These are phyloP conservation scores for Clarias batrachus DNA, from an alignment of 2,113 vertebrate species.

Conservation along the genomic window DNA sequence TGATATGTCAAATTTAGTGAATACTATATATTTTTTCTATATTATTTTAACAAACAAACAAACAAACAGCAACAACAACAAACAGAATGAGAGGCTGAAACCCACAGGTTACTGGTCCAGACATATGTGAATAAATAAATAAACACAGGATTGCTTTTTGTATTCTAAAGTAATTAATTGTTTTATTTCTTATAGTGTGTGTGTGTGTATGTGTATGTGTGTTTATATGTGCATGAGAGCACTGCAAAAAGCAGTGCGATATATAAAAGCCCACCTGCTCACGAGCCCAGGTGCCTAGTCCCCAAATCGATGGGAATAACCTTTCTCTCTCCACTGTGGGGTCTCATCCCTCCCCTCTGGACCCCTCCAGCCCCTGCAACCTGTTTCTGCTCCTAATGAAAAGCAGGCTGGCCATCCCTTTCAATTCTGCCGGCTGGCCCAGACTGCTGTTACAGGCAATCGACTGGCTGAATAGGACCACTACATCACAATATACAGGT, in stretches of 20 bases:
- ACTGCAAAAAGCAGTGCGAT: constrained; percentile 15
- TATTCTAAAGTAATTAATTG: too few species aligned
- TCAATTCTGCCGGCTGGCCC: constrained; percentile 72
- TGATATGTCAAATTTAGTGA: not conserved
- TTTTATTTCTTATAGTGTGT: not conserved
- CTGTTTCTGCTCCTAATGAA: constrained; percentile 71
- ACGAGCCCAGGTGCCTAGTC: constrained; percentile 40
- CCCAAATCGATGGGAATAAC: constrained; percentile 42
- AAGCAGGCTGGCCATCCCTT: constrained; percentile 74
- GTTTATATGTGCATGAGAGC: constrained; percentile 15
- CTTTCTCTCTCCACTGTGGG: constrained; percentile 36
- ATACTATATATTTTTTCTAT: not conserved
- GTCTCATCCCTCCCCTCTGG: constrained; percentile 44
- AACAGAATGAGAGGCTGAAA: not conserved
- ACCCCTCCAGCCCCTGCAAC: constrained; percentile 47
- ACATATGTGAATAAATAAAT: not conserved
- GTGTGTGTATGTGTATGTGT: constrained; percentile 33
- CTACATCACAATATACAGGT: constrained; percentile 81
- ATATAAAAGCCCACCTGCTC: constrained; percentile 42
- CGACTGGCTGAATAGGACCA: constrained; percentile 76
- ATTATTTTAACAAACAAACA: not conserved
- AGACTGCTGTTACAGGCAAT: constrained; percentile 75
- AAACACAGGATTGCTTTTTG: too few species aligned
- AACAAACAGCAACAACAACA: not conserved
- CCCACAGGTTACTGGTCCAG: not conserved